Evolutionary conservation across 53 echinoderm and acorn worm species (phyloP), one percentile per base, ranked within the genome.

Genomic region (Zoroaster sp.): DNA sequence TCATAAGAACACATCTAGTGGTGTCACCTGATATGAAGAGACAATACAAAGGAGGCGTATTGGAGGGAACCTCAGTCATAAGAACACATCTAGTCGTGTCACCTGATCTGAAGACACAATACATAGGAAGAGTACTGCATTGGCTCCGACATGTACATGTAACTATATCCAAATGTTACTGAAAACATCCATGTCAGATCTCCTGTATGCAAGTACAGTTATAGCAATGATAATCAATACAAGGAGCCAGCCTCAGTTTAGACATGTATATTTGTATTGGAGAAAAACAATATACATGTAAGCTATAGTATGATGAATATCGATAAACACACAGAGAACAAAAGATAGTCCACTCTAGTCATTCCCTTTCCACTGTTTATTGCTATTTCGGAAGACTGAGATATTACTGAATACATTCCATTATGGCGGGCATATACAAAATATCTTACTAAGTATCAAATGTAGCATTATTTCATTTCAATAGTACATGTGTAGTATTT

Each of bases 351-450:
- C 63, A 59, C 10, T 59, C 63, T 59, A 59, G 23, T 59, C 63
- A 59, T 59, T 59, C 79, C 79, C 79, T 79, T 63, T 55, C 55
- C 79, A 79, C 36, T 55, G 59, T 79, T 79, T 79, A 79, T 79
- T 79, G 59, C 79, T 79, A 55, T 79, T 79, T 54, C 36, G 79
- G 79, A 55, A 79, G 59, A 79, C 79, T 79, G 59, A 54, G 36
- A 79, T 55, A 40, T 79, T 59, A 79, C 59, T 79, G 79, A 79
- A 79, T 79, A 79, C 79, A 79, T 51, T 79, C 21, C 79, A 38
- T 79, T 79, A 79, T 79, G 63, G 79, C 79, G 54, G 79, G 79
- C 79, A 79, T 79, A 63, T 79, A 79, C 63, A 79, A 59, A 79
- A 55, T 79, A 79, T 59, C 21, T 79, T 23, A 79, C 79, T 63